Evolutionary conservation across 1,140 invertebrate genomes (phyloP).

Genomic region (Drosophila guanche): DNA sequence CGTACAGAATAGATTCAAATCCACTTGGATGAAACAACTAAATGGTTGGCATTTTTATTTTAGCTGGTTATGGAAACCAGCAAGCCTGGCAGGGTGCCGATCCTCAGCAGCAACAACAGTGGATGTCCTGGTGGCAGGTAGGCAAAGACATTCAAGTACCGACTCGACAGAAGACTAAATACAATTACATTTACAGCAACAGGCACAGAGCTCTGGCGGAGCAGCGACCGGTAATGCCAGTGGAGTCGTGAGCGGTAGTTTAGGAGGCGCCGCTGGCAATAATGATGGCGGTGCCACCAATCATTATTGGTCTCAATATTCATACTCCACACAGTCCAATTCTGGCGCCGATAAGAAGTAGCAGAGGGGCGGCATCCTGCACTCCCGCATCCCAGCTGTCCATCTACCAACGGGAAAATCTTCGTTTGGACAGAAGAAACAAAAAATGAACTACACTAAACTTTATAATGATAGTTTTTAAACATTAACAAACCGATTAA

Average conservation of each 20-base stretch:
- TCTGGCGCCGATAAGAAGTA: slow-evolving; percentile 69
- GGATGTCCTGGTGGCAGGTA: slow-evolving; percentile 83
- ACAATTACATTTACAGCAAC: slow-evolving; percentile 28
- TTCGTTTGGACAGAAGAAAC: slow-evolving; percentile 25
- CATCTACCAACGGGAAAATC: slow-evolving; percentile 25
- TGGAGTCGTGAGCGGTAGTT: slow-evolving; percentile 36
- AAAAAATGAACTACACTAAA: slow-evolving; percentile 53
- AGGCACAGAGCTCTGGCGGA: slow-evolving; percentile 54
- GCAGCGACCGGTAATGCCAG: slow-evolving; percentile 51
- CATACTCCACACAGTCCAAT: slow-evolving; percentile 79
- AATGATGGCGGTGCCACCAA: slow-evolving; percentile 77
- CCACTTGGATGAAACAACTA: neutral
- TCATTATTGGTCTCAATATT: slow-evolving; percentile 83
- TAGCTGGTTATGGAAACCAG: slow-evolving; percentile 76
- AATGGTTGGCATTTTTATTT: slow-evolving; percentile 6
- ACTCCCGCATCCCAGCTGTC: slow-evolving; percentile 11
- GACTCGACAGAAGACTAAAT: neutral
- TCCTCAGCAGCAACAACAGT: slow-evolving; percentile 77
- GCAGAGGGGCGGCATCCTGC: slow-evolving; percentile 4
- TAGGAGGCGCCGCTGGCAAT: slow-evolving; percentile 44
- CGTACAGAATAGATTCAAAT: slow-evolving; percentile 1
- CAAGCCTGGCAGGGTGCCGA: slow-evolving; percentile 76
- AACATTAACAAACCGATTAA: slow-evolving; percentile 36
- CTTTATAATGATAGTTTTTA: slow-evolving; percentile 70
- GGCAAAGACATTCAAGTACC: neutral